A percentile compares a stretch with the other conserved stretches of the same genome.
phyloP scores from a whole-genome alignment of 2,888 invertebrate species.

The Rhyacophila evoluta region DNA sequence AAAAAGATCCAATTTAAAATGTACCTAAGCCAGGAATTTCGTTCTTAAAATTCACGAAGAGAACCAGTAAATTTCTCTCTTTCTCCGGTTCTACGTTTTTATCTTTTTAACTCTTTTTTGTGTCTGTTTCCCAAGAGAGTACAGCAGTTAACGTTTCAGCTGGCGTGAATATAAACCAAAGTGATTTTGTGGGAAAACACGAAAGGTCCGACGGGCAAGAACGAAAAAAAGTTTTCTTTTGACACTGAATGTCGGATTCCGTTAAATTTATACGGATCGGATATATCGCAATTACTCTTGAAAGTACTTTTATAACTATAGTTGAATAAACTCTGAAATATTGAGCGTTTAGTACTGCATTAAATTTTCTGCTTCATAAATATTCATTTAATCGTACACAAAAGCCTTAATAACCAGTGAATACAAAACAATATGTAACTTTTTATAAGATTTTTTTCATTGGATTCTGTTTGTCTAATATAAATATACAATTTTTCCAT shows the following conservation, averaged over 20 bases:
- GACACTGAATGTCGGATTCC: background rate
- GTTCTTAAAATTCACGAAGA: slow-evolving; percentile 14
- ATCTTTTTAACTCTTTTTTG: slow-evolving; percentile 24
- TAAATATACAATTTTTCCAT: too few relatives aligned
- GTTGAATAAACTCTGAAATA: too few relatives aligned
- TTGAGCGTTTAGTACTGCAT: too few relatives aligned
- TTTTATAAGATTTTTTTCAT: too few relatives aligned
- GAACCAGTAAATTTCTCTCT: background rate
- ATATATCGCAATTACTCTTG: background rate
- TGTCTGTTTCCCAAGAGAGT: slow-evolving; percentile 19
- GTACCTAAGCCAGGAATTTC: slow-evolving; percentile 22
- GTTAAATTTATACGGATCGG: background rate
- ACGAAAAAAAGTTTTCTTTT: background rate
- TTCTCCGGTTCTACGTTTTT: background rate
- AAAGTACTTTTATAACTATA: too few relatives aligned
- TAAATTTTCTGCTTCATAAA: too few relatives aligned
- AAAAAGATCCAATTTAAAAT: slow-evolving; percentile 22
- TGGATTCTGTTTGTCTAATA: too few relatives aligned
- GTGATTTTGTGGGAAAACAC: slow-evolving; percentile 18
- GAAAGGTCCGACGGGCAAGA: slow-evolving; percentile 6
- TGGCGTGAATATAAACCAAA: slow-evolving; percentile 22
- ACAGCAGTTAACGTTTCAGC: slow-evolving; percentile 17
- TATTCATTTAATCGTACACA: too few relatives aligned
- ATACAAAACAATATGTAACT: too few relatives aligned
- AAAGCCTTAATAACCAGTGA: too few relatives aligned